Percentiles rank a stretch among this genome's conserved stretches.
Conservation (phyloP, 2,888 invertebrate species). For the Xestia xanthographa region DNA sequence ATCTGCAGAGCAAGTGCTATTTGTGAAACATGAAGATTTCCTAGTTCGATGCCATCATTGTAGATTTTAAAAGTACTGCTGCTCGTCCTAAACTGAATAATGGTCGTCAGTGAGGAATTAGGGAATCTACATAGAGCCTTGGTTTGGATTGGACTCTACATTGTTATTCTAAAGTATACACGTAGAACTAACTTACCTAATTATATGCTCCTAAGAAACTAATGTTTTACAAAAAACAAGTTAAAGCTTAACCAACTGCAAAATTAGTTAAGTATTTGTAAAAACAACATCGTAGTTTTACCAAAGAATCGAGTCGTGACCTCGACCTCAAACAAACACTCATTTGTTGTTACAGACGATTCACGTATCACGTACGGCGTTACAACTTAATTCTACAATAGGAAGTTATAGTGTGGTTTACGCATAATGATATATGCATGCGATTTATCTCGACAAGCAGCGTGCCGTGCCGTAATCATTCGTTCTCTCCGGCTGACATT, state of each 20-base stretch:
- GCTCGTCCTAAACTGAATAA: neutral
- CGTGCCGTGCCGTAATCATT: conserved; percentile 77
- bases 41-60: neutral
- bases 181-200: neutral
- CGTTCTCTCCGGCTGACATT: conserved; percentile 77
- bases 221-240: conserved; percentile 34
- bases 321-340: conserved; percentile 64
- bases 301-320: conserved; percentile 43
- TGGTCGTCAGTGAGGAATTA: neutral
- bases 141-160: neutral
- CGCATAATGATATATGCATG: conserved; percentile 60
- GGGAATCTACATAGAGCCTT: conserved; percentile 29
- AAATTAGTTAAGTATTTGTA: conserved; percentile 33
- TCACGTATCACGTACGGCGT: conserved; percentile 49
- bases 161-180: conserved; percentile 28
- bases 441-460: conserved; percentile 70
- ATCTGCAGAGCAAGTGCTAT: conserved; percentile 2
- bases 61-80: neutral
- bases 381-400: conserved; percentile 61
- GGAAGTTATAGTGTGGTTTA: conserved; percentile 55
- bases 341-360: conserved; percentile 46
- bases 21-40: neutral
- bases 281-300: conserved; percentile 42
- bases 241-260: conserved; percentile 23
- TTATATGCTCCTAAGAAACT: conserved; percentile 10